Conservation (phyloP, 2,797 vertebrate species). For the Coregonus ussuriensis region DNA sequence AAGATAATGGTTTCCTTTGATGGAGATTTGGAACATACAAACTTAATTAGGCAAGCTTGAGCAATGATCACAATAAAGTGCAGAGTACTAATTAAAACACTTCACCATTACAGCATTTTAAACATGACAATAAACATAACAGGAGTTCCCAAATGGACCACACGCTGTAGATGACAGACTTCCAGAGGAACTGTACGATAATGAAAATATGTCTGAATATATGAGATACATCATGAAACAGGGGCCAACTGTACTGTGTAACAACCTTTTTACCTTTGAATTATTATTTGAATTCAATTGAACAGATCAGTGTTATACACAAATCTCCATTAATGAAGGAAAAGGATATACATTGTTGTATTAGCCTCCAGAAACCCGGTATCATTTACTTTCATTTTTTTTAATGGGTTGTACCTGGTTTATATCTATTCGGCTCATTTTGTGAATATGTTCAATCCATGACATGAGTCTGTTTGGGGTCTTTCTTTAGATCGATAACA, state of each 20-base stretch:
- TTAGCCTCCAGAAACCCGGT: constrained; percentile 24
- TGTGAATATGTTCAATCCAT: not conserved
- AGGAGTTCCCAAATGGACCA: constrained; percentile 70
- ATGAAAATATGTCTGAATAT: constrained; percentile 46
- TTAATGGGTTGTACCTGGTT: not conserved
- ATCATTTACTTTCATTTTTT: not conserved
- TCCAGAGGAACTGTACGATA: constrained; percentile 38
- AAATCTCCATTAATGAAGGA: constrained; percentile 17
- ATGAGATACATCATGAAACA: not conserved
- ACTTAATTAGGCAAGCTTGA: constrained; percentile 78
- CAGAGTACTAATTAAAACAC: constrained; percentile 80
- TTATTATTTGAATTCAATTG: not conserved
- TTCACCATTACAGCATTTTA: constrained; percentile 74
- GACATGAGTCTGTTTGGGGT: constrained; percentile 9
- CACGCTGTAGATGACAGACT: constrained; percentile 45
- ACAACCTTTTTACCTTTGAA: not conserved
- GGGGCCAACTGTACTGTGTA: not conserved
- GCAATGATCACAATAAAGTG: constrained; percentile 78
- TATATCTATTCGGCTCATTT: not conserved
- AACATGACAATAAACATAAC: constrained; percentile 77
- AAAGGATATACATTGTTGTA: constrained; percentile 21
- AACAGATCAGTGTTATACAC: constrained; percentile 26
- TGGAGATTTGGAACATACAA: constrained; percentile 76
- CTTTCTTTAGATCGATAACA: not conserved
- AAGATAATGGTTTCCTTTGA: constrained; percentile 77